These are phyloP conservation scores for Neopelma chrysocephalum DNA, from an alignment of 2,797 vertebrate species.

Conservation along the genomic window DNA sequence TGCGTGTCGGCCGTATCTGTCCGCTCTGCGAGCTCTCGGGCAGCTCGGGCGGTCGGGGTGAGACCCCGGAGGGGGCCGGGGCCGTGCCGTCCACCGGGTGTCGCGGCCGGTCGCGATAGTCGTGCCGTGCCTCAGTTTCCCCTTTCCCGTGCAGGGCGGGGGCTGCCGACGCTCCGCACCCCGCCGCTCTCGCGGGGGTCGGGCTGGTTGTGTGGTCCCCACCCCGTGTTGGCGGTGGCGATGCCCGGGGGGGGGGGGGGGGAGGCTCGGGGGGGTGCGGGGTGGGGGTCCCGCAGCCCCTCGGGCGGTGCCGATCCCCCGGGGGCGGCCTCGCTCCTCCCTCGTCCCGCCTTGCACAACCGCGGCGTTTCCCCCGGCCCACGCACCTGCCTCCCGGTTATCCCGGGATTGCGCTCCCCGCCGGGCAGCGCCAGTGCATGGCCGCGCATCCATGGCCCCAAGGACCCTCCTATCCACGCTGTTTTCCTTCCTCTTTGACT, in stretches of 20 bases:
- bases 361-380: neutral
- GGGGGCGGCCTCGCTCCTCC: neutral
- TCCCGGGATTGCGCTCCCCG: neutral
- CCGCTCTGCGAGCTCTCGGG: neutral
- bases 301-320: neutral
- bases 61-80: neutral
- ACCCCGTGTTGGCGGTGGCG: neutral
- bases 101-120: neutral
- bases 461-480: neutral
- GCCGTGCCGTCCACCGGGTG: neutral
- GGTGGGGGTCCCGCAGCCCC: neutral
- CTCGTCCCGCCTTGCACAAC: neutral
- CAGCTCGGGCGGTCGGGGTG: neutral
- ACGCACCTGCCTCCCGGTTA: neutral
- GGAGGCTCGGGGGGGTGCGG: neutral
- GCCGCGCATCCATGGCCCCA: neutral
- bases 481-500: neutral
- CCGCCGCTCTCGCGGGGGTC: neutral
- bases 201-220: neutral
- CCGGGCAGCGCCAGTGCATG: neutral
- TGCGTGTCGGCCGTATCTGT: neutral
- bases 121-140: neutral
- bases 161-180: neutral
- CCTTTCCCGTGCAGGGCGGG: neutral
- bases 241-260: neutral